Evolutionary conservation across 2,888 invertebrate genomes (phyloP), one percentile per base, ranked within the genome.

Genomic region (Synergus umbraculus): DNA sequence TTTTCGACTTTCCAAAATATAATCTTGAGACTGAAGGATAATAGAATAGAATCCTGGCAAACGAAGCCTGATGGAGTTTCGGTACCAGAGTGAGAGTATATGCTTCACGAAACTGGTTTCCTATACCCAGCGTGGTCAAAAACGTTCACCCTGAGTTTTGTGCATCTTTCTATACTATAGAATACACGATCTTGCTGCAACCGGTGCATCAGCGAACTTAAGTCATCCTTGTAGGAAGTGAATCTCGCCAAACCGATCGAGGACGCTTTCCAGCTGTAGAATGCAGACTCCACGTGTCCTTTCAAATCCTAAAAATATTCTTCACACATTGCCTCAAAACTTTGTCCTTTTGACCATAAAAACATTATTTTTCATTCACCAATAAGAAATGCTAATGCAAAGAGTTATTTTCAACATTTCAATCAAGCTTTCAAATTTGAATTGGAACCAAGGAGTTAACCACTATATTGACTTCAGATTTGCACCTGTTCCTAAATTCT

Each of bases 51-150:
- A 85, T 85, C 84, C 85, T 83, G 80, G 77, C 77, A 81, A 73
- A 54, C 82, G 81, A 78, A 84, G 84, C 79, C 76, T 76, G 29
- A 29, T 29, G 83, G 64, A 81, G 83, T 82, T 73, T 54, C 54
- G 81, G 82, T 82, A 83, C 81, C 78, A 83, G 79, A 78, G 81
- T 77, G 83, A 80, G 80, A 82, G 83, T 82, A 82, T 82, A 18
- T 69, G 78, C 76, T 83, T 80, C 85, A 86, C 84, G 80, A 87
- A 90, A 90, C 89, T 88, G 88, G 89, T 89, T 89, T 86, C 79
- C 85, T 85, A 86, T 85, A 84, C 84, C 81, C 78, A 81, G 81
- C 84, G 65, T 76, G 83, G 83, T 78, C 83, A 83, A 78, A 85
- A 82, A 22, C 84, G 83, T 79, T 83, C 83, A 83, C 82, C 81